Evolutionary conservation across 2,797 vertebrate genomes (phyloP), one percentile per base, ranked within the genome.

Genomic region (Cossypha heuglini): DNA sequence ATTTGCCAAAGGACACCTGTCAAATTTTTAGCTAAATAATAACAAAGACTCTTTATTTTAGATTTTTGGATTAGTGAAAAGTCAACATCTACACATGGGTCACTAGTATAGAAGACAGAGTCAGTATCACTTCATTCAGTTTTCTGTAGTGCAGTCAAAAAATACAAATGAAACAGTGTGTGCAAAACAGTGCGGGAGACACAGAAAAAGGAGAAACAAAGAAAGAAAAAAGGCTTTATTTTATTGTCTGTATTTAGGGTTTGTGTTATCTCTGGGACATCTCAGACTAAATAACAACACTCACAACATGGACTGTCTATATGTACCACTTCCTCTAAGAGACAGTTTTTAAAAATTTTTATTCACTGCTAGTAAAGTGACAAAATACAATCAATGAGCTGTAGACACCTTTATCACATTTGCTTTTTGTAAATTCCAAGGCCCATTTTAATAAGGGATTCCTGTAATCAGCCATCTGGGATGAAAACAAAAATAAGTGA

Each of bases 261-360:
- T 90, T 88, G 29, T 20, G 66, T 81, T 37, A 73, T 24, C 19
- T 54, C 29, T 35, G 42, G 59, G 52, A 86, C 77, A 86, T 55
- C 51, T 77, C 58, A 75, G 37, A 80, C 11, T 51, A 72, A 63
- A 22, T 45, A 71, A 91, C 38, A 87, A 61, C 40, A 90, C 51
- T 61, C 64, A 62, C 35, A 76, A 72, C 12, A 37, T 16, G 11
- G 18, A 35, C 38, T 37, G 10, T 48, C 57, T 24, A 35, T 4
- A 25, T 28, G 16, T 40, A 62, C 14, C 51, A 64, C 31, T 71
- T 88, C 31, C 61, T 88, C 52, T 64, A 61, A 54, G 71, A 96
- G 71, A 74, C 80, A 61, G n/a, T 77, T 97, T 93, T 75, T 61
- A 93, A 95, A 94, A 57, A 7, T 0, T 71, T 97, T 97, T 97